Evolutionary conservation across 2,113 vertebrate species (phyloP).

Genomic region (Chaetops frenatus): DNA sequence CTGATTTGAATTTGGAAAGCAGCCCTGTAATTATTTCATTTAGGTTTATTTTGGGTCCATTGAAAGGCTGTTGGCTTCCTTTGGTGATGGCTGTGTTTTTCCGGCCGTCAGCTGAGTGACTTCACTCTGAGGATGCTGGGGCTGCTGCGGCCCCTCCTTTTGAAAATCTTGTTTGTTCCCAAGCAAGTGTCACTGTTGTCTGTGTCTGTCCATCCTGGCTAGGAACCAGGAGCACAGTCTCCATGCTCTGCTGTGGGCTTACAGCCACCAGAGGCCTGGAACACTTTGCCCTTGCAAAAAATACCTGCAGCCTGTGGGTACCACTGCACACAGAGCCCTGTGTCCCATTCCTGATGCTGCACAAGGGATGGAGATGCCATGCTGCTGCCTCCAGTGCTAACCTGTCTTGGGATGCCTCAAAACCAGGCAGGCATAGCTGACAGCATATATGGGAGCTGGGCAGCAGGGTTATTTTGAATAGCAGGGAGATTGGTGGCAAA

Average conservation of each 20-base stretch:
- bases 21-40: conserved; percentile 67
- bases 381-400: background rate
- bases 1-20: conserved; percentile 69
- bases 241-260: background rate
- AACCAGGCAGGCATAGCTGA: background rate
- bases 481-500: background rate
- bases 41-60: conserved; percentile 49
- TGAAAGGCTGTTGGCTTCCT: conserved; percentile 21
- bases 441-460: background rate
- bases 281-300: background rate
- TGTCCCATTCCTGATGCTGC: background rate
- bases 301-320: background rate
- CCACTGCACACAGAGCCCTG: accelerated
- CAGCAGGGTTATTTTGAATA: background rate
- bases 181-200: background rate
- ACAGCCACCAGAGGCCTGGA: background rate
- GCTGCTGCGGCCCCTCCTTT: background rate
- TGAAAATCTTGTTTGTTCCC: background rate
- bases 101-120: background rate
- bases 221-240: background rate
- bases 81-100: conserved; percentile 16
- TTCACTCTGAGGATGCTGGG: background rate
- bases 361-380: background rate
- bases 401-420: background rate
- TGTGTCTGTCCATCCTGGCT: background rate